Evolutionary conservation across 2,113 vertebrate genomes (phyloP).

Genomic region (Pomatorhinus ruficollis): DNA sequence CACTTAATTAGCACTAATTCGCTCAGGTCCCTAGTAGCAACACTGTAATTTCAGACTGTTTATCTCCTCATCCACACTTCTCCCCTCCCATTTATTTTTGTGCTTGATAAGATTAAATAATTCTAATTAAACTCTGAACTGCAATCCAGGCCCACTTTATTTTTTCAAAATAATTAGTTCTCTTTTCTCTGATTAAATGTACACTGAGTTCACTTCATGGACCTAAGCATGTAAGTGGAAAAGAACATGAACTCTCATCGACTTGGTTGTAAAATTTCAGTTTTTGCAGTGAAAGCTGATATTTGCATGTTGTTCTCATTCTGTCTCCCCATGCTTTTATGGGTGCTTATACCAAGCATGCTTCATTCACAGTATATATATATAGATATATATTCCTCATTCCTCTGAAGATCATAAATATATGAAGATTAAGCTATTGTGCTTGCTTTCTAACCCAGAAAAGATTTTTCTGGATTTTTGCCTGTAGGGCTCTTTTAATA

Average conservation of each 20-base stretch:
- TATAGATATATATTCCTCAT: background rate
- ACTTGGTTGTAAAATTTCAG: background rate
- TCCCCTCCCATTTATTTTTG: background rate
- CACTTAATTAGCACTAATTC: constrained; percentile 25
- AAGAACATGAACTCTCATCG: background rate
- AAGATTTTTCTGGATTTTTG: background rate
- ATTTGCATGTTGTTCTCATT: background rate
- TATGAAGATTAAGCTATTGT: background rate
- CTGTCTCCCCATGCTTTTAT: background rate
- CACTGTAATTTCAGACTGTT: background rate
- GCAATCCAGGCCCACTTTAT: background rate
- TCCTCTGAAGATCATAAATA: background rate
- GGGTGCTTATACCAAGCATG: background rate
- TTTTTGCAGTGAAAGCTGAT: background rate
- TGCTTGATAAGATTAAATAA: background rate
- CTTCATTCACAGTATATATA: background rate
- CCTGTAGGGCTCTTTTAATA: background rate
- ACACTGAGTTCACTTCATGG: background rate
- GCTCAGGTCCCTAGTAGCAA: background rate
- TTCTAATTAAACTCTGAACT: background rate
- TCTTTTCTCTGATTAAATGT: background rate
- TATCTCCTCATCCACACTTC: background rate
- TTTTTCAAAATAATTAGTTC: background rate
- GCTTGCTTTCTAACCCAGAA: background rate
- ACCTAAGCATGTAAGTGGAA: background rate